phyloP scores from a whole-genome alignment of 2,113 vertebrate genomes.

The Sebastes schlegelii region DNA sequence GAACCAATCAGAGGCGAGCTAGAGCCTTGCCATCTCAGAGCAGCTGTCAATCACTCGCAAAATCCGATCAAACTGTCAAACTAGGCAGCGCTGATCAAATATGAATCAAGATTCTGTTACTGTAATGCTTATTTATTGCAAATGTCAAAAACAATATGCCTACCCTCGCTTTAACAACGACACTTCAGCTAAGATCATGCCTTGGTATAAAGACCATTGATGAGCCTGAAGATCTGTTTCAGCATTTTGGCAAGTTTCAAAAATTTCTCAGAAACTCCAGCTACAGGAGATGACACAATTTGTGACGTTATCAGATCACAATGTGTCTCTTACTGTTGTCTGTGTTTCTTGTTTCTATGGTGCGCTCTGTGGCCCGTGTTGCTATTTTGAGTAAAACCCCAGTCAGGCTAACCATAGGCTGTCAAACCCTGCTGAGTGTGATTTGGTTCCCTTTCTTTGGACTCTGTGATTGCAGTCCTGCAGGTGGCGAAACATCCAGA shows the following conservation, averaged over 20 bases:
- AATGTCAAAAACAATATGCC: too few species aligned
- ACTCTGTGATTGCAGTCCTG: constrained; percentile 48
- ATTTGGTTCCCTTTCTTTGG: constrained; percentile 34
- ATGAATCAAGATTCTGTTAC: too few species aligned
- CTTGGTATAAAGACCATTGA: neutral
- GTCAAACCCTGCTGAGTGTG: constrained; percentile 31
- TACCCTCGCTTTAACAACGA: neutral
- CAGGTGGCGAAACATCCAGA: constrained; percentile 41
- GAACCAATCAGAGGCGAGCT: too few species aligned
- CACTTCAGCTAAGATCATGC: neutral
- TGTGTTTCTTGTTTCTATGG: constrained; percentile 12
- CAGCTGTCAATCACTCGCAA: too few species aligned
- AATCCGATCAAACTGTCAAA: too few species aligned
- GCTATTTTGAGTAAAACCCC: constrained; percentile 56
- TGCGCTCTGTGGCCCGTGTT: constrained; percentile 25
- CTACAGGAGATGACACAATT: neutral
- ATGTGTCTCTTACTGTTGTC: constrained; percentile 13
- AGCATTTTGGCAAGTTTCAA: neutral
- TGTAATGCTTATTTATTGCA: too few species aligned
- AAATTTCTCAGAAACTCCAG: neutral
- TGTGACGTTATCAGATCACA: constrained; percentile 11
- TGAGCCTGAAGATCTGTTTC: neutral
- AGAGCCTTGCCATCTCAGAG: too few species aligned
- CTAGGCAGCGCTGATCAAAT: too few species aligned
- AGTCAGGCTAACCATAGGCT: constrained; percentile 45